These are phyloP conservation scores for Drosophila colorata DNA, from an alignment of 2,888 invertebrate genomes.

Conservation along the genomic window DNA sequence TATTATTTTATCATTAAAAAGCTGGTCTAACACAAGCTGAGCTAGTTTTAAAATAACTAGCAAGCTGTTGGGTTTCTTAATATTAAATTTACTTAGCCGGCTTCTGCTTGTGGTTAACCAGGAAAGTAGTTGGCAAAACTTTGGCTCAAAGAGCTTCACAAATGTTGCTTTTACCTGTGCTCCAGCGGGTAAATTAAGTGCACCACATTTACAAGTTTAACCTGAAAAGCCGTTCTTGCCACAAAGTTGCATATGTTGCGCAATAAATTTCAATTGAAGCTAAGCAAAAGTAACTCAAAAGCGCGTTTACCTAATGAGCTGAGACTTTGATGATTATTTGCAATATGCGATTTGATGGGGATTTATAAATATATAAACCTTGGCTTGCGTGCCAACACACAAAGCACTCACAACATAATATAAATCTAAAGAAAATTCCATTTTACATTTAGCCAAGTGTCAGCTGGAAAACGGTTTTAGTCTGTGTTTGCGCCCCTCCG, in stretches of 20 bases:
- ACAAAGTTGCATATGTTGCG: conserved; percentile 27
- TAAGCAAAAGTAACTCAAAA: conserved; percentile 26
- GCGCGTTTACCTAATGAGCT: conserved; percentile 33
- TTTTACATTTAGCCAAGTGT: conserved; percentile 54
- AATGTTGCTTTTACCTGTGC: not conserved
- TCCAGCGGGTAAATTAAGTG: conserved; percentile 18
- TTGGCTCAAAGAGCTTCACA: conserved; percentile 1
- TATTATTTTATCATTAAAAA: not conserved
- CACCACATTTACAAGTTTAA: conserved; percentile 12
- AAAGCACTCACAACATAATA: conserved; percentile 13
- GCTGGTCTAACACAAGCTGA: not conserved
- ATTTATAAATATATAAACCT: conserved; percentile 7
- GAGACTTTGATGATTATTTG: conserved; percentile 22
- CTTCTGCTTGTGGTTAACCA: not conserved
- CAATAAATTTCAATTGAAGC: conserved; percentile 60
- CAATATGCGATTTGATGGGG: not conserved
- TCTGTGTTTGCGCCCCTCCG: conserved; percentile 14
- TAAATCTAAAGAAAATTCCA: conserved; percentile 41
- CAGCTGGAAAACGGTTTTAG: conserved; percentile 43
- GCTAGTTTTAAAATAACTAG: not conserved
- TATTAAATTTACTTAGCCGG: not conserved
- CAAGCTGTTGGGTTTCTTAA: not conserved
- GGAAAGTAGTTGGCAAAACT: conserved; percentile 1
- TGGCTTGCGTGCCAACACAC: conserved; percentile 3
- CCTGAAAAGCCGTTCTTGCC: conserved; percentile 8